Evolutionary conservation across 1,140 invertebrate genomes (phyloP).

Genomic region (Pogonomyrmex barbatus): DNA sequence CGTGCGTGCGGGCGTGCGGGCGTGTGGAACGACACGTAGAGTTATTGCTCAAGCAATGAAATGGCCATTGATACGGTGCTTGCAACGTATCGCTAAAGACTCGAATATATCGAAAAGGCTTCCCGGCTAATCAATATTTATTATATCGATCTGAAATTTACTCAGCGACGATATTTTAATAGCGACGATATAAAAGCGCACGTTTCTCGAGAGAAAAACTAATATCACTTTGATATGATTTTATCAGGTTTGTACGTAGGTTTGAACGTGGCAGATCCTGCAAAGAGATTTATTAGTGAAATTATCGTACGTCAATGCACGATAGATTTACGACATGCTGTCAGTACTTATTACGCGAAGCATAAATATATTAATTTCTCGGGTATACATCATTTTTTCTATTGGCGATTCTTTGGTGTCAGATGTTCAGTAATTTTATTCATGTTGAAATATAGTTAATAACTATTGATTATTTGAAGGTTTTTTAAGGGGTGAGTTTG

Average conservation of each 20-base stretch:
- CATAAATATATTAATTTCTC: neutral
- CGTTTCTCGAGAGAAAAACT: neutral
- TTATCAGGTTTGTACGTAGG: neutral
- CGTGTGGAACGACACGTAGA: neutral
- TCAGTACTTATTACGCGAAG: neutral
- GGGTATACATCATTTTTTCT: neutral
- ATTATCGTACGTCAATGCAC: neutral
- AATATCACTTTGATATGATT: neutral
- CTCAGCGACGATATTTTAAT: neutral
- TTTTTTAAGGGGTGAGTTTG: neutral
- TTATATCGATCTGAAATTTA: neutral
- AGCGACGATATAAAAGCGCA: no score
- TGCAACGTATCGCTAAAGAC: neutral
- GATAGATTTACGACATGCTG: neutral
- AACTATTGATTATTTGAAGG: slow-evolving; percentile 8
- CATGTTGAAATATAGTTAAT: neutral
- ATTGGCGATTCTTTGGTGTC: neutral
- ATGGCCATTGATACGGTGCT: slow-evolving; percentile 1
- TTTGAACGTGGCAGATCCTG: neutral
- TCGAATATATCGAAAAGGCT: slow-evolving; percentile 1
- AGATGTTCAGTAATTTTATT: neutral
- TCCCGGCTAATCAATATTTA: neutral
- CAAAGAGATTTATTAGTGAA: neutral
- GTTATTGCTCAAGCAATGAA: neutral
- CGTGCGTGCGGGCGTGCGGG: neutral